Conservation (phyloP, 2,888 invertebrate species). For the Drosophila prostipennis region DNA sequence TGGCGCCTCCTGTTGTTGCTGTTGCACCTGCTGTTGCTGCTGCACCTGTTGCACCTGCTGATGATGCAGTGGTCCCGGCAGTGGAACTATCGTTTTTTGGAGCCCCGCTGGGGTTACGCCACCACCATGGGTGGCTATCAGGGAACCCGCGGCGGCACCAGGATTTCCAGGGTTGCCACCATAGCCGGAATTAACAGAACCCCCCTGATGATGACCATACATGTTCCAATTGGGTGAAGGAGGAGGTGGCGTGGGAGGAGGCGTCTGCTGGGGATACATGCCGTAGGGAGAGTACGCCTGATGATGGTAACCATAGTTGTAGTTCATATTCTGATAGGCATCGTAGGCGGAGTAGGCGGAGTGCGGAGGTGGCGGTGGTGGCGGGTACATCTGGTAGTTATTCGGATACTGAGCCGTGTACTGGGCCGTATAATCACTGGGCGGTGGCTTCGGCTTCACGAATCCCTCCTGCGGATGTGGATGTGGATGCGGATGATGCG, state of each 20-base stretch:
- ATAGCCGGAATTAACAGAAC: conserved; percentile 59
- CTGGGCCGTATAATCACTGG: conserved; percentile 81
- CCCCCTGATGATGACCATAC: conserved; percentile 84
- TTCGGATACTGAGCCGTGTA: conserved; percentile 83
- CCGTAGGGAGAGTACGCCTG: conserved; percentile 84
- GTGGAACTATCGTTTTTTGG: conserved; percentile 65
- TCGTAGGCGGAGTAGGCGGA: conserved; percentile 84
- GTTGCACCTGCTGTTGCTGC: conserved; percentile 54
- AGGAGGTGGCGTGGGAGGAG: conserved; percentile 84
- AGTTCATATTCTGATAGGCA: conserved; percentile 84
- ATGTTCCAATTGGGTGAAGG: conserved; percentile 88
- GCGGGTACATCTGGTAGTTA: conserved; percentile 84
- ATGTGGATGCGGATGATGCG: conserved; percentile 51
- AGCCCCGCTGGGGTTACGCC: conserved; percentile 52
- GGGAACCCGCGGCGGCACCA: conserved; percentile 51
- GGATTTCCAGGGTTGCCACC: conserved; percentile 46
- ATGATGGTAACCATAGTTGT: conserved; percentile 84
- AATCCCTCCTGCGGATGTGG: conserved; percentile 83
- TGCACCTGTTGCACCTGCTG: conserved; percentile 49
- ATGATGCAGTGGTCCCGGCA: conserved; percentile 47
- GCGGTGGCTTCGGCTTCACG: conserved; percentile 84
- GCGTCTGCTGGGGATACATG: conserved; percentile 84
- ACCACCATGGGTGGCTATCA: conserved; percentile 64
- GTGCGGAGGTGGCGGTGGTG: conserved; percentile 84
- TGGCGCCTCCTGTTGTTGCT: conserved; percentile 61